phyloP scores from a whole-genome alignment of 2,797 vertebrate species.

The Euthynnus affinis region DNA sequence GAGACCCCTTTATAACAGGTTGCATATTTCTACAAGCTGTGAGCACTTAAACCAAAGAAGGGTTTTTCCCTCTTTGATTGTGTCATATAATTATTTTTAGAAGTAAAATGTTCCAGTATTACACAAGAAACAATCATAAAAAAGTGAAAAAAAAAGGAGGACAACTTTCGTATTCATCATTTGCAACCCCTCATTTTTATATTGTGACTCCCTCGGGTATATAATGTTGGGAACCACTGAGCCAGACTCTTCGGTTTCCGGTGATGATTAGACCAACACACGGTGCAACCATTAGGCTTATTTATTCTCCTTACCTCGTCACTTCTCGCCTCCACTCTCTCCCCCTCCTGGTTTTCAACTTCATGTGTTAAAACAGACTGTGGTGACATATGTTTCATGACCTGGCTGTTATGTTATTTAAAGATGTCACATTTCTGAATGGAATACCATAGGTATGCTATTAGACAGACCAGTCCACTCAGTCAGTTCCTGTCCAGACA shows the following conservation, averaged over 20 bases:
- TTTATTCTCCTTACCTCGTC: slow-evolving; percentile 40
- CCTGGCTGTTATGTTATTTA: slow-evolving; percentile 54
- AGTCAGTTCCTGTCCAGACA: slow-evolving; percentile 84
- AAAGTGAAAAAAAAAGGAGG: not conserved
- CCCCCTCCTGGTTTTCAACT: slow-evolving; percentile 22
- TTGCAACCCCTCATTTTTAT: not conserved
- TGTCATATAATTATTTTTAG: not conserved
- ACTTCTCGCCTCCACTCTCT: slow-evolving; percentile 48
- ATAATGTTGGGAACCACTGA: slow-evolving; percentile 26
- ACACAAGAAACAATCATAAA: not conserved
- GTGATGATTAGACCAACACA: slow-evolving; percentile 51
- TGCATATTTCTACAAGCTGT: not conserved
- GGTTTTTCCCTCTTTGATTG: not conserved
- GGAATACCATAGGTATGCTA: slow-evolving; percentile 73
- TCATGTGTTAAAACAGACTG: slow-evolving; percentile 50
- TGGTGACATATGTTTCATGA: slow-evolving; percentile 45
- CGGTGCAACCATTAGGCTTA: slow-evolving; percentile 57
- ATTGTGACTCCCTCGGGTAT: accelerated
- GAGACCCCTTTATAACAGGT: no score
- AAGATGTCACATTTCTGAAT: slow-evolving; percentile 77
- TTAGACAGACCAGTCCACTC: slow-evolving; percentile 72
- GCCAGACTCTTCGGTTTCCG: slow-evolving; percentile 52
- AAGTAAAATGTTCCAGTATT: not conserved
- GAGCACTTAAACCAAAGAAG: not conserved
- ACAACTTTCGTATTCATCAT: not conserved